Evolutionary conservation across 2,888 invertebrate species (phyloP).

Genomic region (Mactromeris polynyma): DNA sequence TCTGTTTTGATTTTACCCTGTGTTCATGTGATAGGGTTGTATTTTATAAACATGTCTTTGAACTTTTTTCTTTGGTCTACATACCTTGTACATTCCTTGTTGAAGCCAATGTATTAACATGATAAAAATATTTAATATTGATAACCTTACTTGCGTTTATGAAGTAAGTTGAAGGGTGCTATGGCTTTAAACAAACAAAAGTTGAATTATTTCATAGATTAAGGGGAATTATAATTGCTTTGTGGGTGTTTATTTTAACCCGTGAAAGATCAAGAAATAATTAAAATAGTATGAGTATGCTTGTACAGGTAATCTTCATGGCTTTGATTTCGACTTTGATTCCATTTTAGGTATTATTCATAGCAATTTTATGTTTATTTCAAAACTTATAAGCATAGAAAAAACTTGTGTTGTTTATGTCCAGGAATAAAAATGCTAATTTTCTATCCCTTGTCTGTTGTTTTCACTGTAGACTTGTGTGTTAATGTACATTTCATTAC

Average conservation of each 20-base stretch:
- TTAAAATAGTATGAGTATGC: not conserved
- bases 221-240: not conserved
- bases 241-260: not conserved
- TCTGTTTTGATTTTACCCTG: constrained; percentile 4
- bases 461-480: too few relatives aligned
- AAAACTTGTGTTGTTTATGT: too few relatives aligned
- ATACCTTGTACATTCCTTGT: not conserved
- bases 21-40: constrained; percentile 10
- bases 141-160: not conserved
- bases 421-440: too few relatives aligned
- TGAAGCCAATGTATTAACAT: not conserved
- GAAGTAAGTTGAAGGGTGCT: not conserved
- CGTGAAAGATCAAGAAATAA: not conserved
- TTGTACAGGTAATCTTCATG: too few relatives aligned
- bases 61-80: constrained; percentile 22
- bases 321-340: too few relatives aligned
- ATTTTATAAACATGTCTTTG: constrained; percentile 14
- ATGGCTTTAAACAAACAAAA: not conserved
- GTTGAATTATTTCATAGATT: constrained; percentile 11
- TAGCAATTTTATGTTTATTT: too few relatives aligned
- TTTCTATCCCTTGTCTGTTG: too few relatives aligned
- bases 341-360: too few relatives aligned
- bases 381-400: too few relatives aligned
- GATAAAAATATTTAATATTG: constrained; percentile 10
- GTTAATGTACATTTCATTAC: too few relatives aligned